Evolutionary conservation across 2,797 vertebrate genomes (phyloP).

Genomic region (Sus cebifrons): DNA sequence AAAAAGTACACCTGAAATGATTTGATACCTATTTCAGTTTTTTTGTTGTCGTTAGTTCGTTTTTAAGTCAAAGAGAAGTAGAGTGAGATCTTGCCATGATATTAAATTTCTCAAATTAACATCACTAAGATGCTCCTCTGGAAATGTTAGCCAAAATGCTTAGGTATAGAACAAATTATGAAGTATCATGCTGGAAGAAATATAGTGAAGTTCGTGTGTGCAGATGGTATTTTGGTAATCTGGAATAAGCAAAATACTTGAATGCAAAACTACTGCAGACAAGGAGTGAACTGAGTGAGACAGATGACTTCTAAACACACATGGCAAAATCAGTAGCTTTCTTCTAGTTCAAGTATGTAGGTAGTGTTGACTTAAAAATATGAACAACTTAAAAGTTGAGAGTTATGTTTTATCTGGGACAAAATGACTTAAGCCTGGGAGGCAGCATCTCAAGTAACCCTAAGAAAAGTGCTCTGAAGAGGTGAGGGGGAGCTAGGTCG

Average conservation of each 20-base stretch:
- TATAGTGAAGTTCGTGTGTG: not conserved
- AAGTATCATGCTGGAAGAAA: not conserved
- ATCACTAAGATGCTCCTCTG: not conserved
- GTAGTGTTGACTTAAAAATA: no score
- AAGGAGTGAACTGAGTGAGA: not conserved
- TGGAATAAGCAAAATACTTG: not conserved
- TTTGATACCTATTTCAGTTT: not conserved
- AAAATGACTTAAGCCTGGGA: no score
- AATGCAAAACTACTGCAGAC: not conserved
- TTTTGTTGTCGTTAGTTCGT: not conserved
- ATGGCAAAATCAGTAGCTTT: not conserved
- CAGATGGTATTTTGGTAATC: not conserved
- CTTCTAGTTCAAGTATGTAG: not conserved
- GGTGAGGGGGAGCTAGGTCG: no score
- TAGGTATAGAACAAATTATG: not conserved
- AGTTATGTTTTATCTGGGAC: no score
- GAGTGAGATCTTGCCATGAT: not conserved
- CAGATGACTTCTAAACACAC: not conserved
- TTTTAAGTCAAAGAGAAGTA: not conserved
- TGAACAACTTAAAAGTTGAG: no score
- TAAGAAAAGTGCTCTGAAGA: no score
- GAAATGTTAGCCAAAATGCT: not conserved
- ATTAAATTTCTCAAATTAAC: constrained; percentile 34
- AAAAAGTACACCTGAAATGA: not conserved
- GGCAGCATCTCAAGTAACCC: no score